Base-by-base conservation (phyloP, 2,113 vertebrate genomes). In the Myiagra hebetior region DNA sequence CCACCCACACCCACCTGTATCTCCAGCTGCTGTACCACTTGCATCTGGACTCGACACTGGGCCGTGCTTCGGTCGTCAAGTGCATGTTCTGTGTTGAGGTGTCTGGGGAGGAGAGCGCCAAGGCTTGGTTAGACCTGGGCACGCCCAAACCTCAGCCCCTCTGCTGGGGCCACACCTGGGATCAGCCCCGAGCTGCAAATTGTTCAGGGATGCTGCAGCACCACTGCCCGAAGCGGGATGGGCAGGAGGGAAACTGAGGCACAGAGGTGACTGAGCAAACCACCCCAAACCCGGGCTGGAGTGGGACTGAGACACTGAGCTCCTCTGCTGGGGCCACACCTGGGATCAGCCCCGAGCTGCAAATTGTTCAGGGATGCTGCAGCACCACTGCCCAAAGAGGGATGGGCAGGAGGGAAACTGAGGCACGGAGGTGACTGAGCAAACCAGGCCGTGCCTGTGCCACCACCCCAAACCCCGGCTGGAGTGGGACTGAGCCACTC, bases 1-100 rank as follows among this genome's bases (percentile, higher is more conserved):
- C 31, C 31, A 6, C 3, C 26, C 2, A 55, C 18, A 94, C 98
- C 67, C 95, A 99, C 99, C 99, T 99, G 99, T 97, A 99, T 99
- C 98, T 99, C 99, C 98, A 99, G 98, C 97, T 99, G 99, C 97
- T 99, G 99, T 69, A 99, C 99, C 98, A 99, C 99, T 98, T 99
- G 99, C 99, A 99, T 99, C 98, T 99, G 99, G 76, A 99, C 99
- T 95, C 99, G 98, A 97, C 99, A 99, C 98, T 99, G 99, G 89
- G 99, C 99, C 6, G 99, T 99, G 97, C 99, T 99, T 95, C 99
- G 99, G 98, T 99, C 99, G 23, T 99, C 99, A 88, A 99, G 98
- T 96, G 99, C 99, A 24, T 99, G 99, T 96, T 99, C 99, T 30
- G 98, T 99, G 97, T 99, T 99, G 98, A 99, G 99, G 98, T 99